Evolutionary conservation across 2,113 vertebrate genomes (phyloP).

Genomic region (Tachysurus vachellii): DNA sequence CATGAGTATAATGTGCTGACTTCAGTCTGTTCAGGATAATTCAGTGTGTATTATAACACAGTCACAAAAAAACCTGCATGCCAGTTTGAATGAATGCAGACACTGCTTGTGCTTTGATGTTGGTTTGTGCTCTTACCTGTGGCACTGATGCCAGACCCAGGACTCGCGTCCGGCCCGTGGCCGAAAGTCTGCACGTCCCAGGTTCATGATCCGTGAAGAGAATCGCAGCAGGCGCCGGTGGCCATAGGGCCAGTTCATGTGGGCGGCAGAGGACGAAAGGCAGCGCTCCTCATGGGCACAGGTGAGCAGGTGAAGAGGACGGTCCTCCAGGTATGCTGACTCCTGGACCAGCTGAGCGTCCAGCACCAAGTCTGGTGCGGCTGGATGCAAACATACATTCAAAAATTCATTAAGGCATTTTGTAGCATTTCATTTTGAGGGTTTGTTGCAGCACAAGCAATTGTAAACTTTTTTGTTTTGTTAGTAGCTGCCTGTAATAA

Average conservation of each 20-base stretch:
- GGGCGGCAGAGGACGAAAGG: slow-evolving; percentile 85
- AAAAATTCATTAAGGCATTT: neutral
- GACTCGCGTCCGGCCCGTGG: slow-evolving; percentile 84
- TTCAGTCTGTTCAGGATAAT: neutral
- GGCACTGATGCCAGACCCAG: slow-evolving; percentile 98
- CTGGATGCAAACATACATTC: slow-evolving; percentile 62
- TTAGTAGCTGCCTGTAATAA: neutral
- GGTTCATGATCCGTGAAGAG: slow-evolving; percentile 93
- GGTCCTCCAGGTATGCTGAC: slow-evolving; percentile 92
- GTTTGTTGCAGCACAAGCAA: too few relatives aligned
- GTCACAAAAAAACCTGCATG: neutral
- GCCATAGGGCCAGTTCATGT: slow-evolving; percentile 91
- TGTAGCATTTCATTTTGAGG: neutral
- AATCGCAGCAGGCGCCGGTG: slow-evolving; percentile 94
- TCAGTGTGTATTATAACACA: neutral
- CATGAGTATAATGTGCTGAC: neutral
- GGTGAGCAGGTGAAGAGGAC: slow-evolving; percentile 87
- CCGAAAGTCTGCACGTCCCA: slow-evolving; percentile 89
- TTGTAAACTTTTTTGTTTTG: neutral
- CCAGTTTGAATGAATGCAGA: neutral
- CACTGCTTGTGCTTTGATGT: neutral
- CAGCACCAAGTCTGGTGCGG: slow-evolving; percentile 89
- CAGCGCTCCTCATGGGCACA: slow-evolving; percentile 95
- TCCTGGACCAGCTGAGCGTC: slow-evolving; percentile 91
- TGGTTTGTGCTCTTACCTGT: slow-evolving; percentile 75